These are phyloP conservation scores for Bombus waltoni DNA, from an alignment of 1,140 invertebrate species.

Conservation along the genomic window DNA sequence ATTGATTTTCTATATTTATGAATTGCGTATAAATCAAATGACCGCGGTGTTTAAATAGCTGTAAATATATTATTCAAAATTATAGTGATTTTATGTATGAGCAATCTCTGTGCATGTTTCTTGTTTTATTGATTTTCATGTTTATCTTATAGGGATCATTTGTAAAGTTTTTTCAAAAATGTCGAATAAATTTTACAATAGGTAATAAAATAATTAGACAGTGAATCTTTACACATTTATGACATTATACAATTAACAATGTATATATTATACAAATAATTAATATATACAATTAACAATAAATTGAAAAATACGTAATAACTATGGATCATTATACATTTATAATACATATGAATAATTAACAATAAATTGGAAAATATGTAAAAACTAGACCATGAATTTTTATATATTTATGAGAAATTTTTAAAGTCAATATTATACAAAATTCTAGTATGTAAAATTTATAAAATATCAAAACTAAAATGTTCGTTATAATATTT, in stretches of 20 bases:
- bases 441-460: not conserved
- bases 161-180: not conserved
- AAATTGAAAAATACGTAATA: not conserved
- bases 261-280: too few relatives aligned
- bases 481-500: not conserved
- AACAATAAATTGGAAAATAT: not conserved
- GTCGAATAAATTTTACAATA: not conserved
- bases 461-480: not conserved
- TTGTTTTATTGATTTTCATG: not conserved
- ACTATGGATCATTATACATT: not conserved
- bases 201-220: too few relatives aligned
- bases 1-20: slow-evolving; percentile 7
- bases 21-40: not conserved
- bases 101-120: not conserved
- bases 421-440: not conserved
- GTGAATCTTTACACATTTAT: too few relatives aligned
- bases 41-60: slow-evolving; percentile 18
- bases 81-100: not conserved
- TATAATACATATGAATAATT: not conserved
- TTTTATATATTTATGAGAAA: not conserved
- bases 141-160: not conserved
- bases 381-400: not conserved
- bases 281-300: too few relatives aligned
- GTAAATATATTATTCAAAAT: not conserved
- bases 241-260: too few relatives aligned